A percentile compares a stretch with the other conserved stretches of the same genome.
Conservation (phyloP, 1,140 invertebrate genomes). For the Halesus radiatus region DNA sequence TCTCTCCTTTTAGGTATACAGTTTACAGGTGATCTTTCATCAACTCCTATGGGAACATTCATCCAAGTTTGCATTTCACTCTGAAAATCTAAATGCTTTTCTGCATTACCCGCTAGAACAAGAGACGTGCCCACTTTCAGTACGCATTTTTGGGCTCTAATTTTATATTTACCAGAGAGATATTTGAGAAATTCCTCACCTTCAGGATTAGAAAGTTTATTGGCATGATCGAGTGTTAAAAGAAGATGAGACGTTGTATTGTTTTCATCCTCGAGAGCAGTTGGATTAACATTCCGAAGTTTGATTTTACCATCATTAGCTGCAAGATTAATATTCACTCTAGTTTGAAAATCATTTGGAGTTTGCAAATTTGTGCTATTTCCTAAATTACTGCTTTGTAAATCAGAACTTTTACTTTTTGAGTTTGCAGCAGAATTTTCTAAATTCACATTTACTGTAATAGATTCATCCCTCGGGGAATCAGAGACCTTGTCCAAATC, state of each 20-base stretch:
- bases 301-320: neutral
- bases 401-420: too few relatives aligned
- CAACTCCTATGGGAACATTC: neutral
- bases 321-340: neutral
- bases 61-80: slow-evolving; percentile 38
- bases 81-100: slow-evolving; percentile 34
- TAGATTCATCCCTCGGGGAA: neutral
- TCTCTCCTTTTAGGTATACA: slow-evolving; percentile 36
- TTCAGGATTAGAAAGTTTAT: neutral
- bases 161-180: slow-evolving; percentile 15
- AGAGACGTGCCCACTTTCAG: slow-evolving; percentile 12
- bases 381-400: too few relatives aligned
- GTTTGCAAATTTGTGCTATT: too few relatives aligned
- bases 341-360: too few relatives aligned
- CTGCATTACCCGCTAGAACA: neutral
- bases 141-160: slow-evolving; percentile 12
- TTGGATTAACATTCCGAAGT: neutral
- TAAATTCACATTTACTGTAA: neutral
- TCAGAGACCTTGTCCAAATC: neutral
- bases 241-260: slow-evolving; percentile 25
- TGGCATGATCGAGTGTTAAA: slow-evolving; percentile 13
- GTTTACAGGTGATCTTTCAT: neutral
- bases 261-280: slow-evolving; percentile 5
- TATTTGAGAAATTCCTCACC: slow-evolving; percentile 29
- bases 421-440: neutral